Evolutionary conservation across 2,113 vertebrate species (phyloP).

Genomic region (Macroglossus sobrinus): DNA sequence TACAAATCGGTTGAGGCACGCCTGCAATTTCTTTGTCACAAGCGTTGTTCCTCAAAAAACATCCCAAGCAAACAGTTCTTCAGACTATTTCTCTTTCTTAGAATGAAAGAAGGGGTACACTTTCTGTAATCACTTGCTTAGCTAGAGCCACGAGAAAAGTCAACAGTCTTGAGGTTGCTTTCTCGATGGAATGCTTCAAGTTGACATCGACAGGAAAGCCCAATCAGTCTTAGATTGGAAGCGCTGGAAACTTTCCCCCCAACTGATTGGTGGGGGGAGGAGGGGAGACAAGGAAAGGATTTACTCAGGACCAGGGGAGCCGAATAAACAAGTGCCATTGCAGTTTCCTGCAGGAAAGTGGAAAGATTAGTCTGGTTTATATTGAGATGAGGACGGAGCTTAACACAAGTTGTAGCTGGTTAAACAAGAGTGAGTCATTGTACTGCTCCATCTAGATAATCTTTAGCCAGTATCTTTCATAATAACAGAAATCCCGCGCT

Average conservation of each 20-base stretch:
- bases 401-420: slow-evolving; percentile 53
- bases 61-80: slow-evolving; percentile 40
- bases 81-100: slow-evolving; percentile 49
- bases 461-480: slow-evolving; percentile 43
- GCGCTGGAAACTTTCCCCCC: background rate
- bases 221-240: slow-evolving; percentile 39
- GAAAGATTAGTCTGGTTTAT: slow-evolving; percentile 70
- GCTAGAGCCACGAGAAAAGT: slow-evolving; percentile 30
- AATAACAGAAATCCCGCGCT: slow-evolving; percentile 16
- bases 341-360: slow-evolving; percentile 41
- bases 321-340: slow-evolving; percentile 16
- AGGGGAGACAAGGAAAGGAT: slow-evolving; percentile 27
- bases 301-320: slow-evolving; percentile 14
- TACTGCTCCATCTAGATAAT: background rate
- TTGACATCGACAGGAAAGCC: slow-evolving; percentile 60
- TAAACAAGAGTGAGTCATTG: slow-evolving; percentile 65
- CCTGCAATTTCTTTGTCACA: slow-evolving; percentile 41
- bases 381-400: slow-evolving; percentile 36
- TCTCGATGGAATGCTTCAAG: slow-evolving; percentile 20
- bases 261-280: background rate
- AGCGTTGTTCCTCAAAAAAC: slow-evolving; percentile 48
- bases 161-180: slow-evolving; percentile 22
- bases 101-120: background rate
- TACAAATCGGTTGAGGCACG: background rate
- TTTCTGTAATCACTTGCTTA: slow-evolving; percentile 3